Conservation (phyloP, 2,797 vertebrate species). For the Hemitrygon akajei region DNA sequence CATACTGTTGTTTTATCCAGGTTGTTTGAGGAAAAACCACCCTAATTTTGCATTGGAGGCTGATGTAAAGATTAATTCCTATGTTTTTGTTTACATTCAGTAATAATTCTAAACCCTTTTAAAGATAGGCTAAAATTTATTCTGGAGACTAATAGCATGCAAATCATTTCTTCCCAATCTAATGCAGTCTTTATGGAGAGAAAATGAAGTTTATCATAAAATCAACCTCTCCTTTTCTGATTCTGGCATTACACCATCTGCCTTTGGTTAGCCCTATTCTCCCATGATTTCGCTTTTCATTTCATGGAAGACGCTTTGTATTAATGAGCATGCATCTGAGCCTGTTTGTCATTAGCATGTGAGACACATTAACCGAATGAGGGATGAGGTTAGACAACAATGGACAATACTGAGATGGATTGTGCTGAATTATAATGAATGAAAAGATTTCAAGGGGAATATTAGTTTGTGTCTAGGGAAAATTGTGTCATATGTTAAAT, state of each 20-base stretch:
- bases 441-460: not conserved
- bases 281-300: not conserved
- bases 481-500: not conserved
- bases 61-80: not conserved
- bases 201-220: not conserved
- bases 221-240: not conserved
- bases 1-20: not conserved
- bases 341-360: constrained; percentile 13
- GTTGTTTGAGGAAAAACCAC: not conserved
- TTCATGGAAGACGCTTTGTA: not conserved
- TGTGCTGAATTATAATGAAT: not conserved
- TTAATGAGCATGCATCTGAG: constrained; percentile 24
- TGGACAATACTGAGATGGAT: not conserved
- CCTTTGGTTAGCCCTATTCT: not conserved
- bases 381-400: constrained; percentile 17
- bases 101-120: not conserved
- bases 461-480: not conserved
- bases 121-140: not conserved
- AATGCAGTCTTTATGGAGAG: not conserved
- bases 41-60: not conserved
- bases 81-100: not conserved
- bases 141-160: not conserved
- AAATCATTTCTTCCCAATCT: not conserved
- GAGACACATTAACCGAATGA: constrained; percentile 8
- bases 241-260: not conserved